Evolutionary conservation across 2,113 vertebrate genomes (phyloP).

Genomic region (Microcebus jonahi): DNA sequence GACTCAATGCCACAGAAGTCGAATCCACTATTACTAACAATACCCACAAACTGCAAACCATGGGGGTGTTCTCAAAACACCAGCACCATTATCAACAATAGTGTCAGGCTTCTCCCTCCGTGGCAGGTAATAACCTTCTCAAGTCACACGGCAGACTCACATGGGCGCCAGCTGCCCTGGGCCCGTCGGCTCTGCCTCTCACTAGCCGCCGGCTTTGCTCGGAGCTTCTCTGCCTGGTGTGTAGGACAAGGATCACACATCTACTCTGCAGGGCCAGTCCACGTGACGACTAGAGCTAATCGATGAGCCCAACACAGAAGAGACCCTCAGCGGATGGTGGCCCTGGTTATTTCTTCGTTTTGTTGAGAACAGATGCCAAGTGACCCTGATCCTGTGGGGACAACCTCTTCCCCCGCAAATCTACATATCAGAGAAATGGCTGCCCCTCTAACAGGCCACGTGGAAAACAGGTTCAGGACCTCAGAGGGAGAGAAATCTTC

Average conservation of each 20-base stretch:
- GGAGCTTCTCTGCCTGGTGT: neutral
- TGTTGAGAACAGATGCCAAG: neutral
- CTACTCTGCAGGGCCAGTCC: neutral
- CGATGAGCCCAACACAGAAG: too few relatives aligned
- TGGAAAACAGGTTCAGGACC: neutral
- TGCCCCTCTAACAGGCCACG: neutral
- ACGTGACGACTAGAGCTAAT: neutral
- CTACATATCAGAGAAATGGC: neutral
- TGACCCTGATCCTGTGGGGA: neutral
- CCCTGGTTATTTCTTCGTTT: neutral
- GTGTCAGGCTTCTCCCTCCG: neutral
- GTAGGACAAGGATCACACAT: neutral
- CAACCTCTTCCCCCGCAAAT: neutral
- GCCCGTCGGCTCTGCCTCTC: neutral
- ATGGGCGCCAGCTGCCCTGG: fast-evolving
- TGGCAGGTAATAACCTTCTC: neutral
- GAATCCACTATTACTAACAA: fast-evolving
- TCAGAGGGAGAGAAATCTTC: neutral
- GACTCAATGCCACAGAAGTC: neutral
- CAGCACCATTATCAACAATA: fast-evolving
- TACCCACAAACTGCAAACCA: fast-evolving
- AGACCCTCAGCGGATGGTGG: neutral
- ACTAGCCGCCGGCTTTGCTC: neutral
- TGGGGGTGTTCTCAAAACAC: neutral
- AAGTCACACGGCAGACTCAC: fast-evolving